Conservation (phyloP, 2,888 invertebrate genomes). For the Drosophila peninsularis region DNA sequence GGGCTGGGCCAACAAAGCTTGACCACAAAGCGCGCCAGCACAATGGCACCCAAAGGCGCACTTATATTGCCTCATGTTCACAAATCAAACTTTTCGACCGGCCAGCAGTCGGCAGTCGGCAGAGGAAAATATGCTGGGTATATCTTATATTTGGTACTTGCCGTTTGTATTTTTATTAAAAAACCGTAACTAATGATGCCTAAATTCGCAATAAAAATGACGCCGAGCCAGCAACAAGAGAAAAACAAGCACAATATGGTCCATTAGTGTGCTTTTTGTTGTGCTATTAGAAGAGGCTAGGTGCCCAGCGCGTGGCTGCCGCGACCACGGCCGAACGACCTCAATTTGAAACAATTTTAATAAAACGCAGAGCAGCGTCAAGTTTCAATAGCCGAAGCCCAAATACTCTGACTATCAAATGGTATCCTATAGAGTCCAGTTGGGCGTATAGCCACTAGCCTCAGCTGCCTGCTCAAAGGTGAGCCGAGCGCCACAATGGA, state of each 20-base stretch:
- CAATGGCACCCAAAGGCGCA: conserved; percentile 78
- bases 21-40: conserved; percentile 66
- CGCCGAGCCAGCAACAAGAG: conserved; percentile 14
- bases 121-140: conserved; percentile 18
- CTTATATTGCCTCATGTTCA: conserved; percentile 69
- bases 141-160: conserved; percentile 56
- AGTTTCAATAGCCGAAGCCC: not conserved
- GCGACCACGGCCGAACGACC: conserved; percentile 23
- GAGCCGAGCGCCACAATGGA: not conserved
- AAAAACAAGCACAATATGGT: conserved; percentile 75
- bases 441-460: no score
- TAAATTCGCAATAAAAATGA: conserved; percentile 80
- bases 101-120: not conserved
- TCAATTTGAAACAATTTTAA: conserved; percentile 81
- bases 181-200: conserved; percentile 81
- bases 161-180: conserved; percentile 77
- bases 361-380: conserved; percentile 50
- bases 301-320: conserved; percentile 13
- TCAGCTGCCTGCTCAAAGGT: not conserved
- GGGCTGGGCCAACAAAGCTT: conserved; percentile 60
- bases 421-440: not conserved
- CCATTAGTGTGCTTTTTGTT: conserved; percentile 75
- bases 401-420: conserved; percentile 10
- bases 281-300: conserved; percentile 66
- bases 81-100: conserved; percentile 70